Evolutionary conservation across 2,113 vertebrate species (phyloP).

Genomic region (Forbesichthys agassizii): DNA sequence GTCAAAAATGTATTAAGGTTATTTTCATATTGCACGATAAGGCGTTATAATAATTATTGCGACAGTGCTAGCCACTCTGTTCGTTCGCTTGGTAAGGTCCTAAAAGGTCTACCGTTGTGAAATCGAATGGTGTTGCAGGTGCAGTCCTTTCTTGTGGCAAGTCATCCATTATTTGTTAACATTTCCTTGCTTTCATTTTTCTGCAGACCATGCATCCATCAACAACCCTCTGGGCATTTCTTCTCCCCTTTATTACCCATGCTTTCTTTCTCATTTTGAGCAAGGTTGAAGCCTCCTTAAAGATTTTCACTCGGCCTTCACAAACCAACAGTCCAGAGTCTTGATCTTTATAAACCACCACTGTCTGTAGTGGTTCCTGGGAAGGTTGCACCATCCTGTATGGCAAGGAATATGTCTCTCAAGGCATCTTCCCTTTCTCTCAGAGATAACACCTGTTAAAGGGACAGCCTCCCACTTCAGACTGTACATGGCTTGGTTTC

Average conservation of each 20-base stretch:
- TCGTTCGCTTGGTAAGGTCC: no score
- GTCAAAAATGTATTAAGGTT: no score
- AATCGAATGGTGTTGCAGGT: no score
- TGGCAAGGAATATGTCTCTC: conserved; percentile 1
- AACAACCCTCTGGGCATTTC: conserved; percentile 5
- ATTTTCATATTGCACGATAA: no score
- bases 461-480: not conserved
- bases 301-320: conserved; percentile 15
- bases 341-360: conserved; percentile 14
- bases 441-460: not conserved
- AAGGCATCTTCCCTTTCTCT: conserved; percentile 7
- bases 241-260: conserved; percentile 15
- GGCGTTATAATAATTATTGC: no score
- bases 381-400: not conserved
- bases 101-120: no score
- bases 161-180: conserved; percentile 14
- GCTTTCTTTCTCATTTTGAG: conserved; percentile 9
- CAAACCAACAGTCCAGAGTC: conserved; percentile 14
- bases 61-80: no score
- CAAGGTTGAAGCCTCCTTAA: conserved; percentile 6
- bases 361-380: conserved; percentile 21
- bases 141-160: no score
- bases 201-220: not conserved
- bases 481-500: not conserved
- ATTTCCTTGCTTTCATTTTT: not conserved